Base-by-base conservation (phyloP, 2,797 vertebrate species). In the Falco naumanni region DNA sequence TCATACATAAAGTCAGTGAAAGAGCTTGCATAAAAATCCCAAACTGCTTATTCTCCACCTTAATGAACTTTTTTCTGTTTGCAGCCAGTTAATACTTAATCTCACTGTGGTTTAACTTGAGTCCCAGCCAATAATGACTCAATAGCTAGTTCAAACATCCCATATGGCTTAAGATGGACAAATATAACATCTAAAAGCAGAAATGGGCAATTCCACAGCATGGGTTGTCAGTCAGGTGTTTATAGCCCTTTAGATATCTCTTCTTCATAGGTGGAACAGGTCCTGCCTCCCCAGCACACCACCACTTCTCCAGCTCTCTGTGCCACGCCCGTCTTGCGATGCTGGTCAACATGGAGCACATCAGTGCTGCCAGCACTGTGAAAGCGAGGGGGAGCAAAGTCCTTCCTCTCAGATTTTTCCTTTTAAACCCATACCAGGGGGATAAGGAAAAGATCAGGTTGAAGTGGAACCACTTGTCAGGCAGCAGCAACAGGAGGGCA, bases 301-400 rank as follows among this genome's bases (percentile, higher is more conserved):
- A 34, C 10, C 37, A 3, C 33, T 50, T 34, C 60, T 56, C 39
- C 69, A 70, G 24, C 31, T 57, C 34, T 22, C 63, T 56, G 11
- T 50, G 34, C 41, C 26, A 5, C 2, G 13, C 25, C 45, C 26
- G 39, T 25, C 31, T 33, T 9, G 16, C 13, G 33, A 33, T 33
- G 41, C 61, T 64, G 43, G 2, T 1, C 54, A 9, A 26, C 39
- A 6, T 0, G 4, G 43, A 50, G 17, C 14, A 10, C 1, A 0
- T 9, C 20, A 71, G 50, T 2, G 1, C 29, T 6, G 14, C 25
- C 65, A 69, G 19, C 43, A 6, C 65, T 9, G 24, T 3, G 33
- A 26, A 51, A 47, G 13, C 22, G 17, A 61, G 17, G 13, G 9
- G 29, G 10, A 65, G 26, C 19, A 61, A n/a, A 86, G 60, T 45